These are phyloP conservation scores for Pseudolaguvia tuberculata DNA, from an alignment of 2,113 vertebrate species.

Conservation along the genomic window DNA sequence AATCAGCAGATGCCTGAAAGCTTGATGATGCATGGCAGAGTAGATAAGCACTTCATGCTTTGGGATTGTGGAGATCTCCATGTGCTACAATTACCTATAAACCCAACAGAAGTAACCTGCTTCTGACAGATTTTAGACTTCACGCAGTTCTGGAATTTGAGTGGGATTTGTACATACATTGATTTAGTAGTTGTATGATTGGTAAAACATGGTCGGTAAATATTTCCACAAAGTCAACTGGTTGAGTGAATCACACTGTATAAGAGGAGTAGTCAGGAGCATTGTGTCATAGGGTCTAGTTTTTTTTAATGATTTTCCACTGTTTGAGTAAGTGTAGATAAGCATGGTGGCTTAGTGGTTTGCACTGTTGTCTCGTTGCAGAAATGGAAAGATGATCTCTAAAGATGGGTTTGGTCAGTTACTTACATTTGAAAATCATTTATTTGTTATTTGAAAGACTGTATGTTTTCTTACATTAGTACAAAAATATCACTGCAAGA, in stretches of 20 bases:
- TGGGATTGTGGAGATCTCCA: too few species aligned
- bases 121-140: too few species aligned
- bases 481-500: too few species aligned
- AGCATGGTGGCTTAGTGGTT: too few species aligned
- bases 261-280: neutral
- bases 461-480: neutral
- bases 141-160: too few species aligned
- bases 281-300: neutral
- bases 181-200: too few species aligned
- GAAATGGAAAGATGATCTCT: too few species aligned
- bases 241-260: neutral
- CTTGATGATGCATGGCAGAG: neutral
- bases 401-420: neutral
- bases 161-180: too few species aligned
- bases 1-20: neutral
- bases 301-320: neutral
- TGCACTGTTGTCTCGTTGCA: too few species aligned
- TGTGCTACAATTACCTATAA: neutral
- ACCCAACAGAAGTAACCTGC: neutral
- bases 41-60: too few species aligned
- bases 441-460: neutral
- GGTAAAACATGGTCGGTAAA: too few species aligned
- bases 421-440: slow-evolving; percentile 2
- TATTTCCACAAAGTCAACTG: neutral
- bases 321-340: neutral